Evolutionary conservation across 2,888 invertebrate species (phyloP), one percentile per base, ranked within the genome.

Genomic region (Nemapogon koenigi): DNA sequence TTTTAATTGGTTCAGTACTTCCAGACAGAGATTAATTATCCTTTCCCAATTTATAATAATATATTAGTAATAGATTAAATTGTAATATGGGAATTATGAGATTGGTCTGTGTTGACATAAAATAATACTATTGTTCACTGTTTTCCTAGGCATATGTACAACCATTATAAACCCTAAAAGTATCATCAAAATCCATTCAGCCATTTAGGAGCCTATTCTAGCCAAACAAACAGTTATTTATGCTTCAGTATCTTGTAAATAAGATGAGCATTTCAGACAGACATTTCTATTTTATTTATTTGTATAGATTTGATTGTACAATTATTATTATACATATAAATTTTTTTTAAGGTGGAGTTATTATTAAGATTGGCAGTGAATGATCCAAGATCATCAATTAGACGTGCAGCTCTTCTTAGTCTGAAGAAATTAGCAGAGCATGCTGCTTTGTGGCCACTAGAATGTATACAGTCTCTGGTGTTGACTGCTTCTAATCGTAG

Each of bases 11-110:
- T 22, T 22, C 10, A 6, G 6, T 22, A 22, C 6, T 7, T 22
- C 22, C 71, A 91, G 29, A 65, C 93, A 7, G 61, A 91, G 3
- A 75, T 82, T 11, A 88, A 88, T 58, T 63, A 91, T 35, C 80
- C 82, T 43, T 91, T 92, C 67, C 83, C 87, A 4, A 73, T 92
- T 16, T 81, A 83, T 49, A 83, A 83, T 22, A 86, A 92, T 1
- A 87, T 90, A 53, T 78, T 83, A 25, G n/a, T n/a, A n/a, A n/a
- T n/a, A n/a, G n/a, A n/a, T n/a, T n/a, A n/a, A n/a, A n/a, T n/a
- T n/a, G n/a, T n/a, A n/a, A n/a, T n/a, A n/a, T n/a, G n/a, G n/a
- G n/a, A n/a, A n/a, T n/a, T n/a, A n/a, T n/a, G n/a, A n/a, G n/a
- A n/a, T n/a, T n/a, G n/a, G n/a, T n/a, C n/a, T n/a, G n/a, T n/a